Conservation (phyloP, 2,797 vertebrate genomes). For the Kryptolebias ocellatus region DNA sequence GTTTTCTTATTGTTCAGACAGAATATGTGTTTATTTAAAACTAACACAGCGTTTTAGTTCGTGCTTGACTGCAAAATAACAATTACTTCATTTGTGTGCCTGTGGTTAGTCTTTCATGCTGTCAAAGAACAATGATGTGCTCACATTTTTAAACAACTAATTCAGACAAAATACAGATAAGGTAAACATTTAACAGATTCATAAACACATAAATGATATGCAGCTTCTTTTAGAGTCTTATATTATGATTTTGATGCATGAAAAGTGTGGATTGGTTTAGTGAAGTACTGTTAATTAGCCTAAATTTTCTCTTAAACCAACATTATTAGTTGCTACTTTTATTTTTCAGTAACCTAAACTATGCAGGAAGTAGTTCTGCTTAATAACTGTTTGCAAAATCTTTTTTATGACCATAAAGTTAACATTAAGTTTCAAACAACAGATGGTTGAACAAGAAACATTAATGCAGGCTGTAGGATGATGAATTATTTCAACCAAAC, state of each 20-base stretch:
- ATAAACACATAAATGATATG: too few relatives aligned
- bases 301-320: background rate
- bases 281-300: background rate
- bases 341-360: background rate
- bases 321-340: background rate
- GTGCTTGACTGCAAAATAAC: background rate
- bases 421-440: too few relatives aligned
- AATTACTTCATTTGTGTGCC: background rate
- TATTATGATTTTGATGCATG: background rate
- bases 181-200: background rate
- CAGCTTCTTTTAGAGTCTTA: too few relatives aligned
- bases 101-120: background rate
- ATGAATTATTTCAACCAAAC: background rate
- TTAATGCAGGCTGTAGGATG: background rate
- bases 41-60: background rate
- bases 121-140: background rate
- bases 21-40: background rate
- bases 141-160: background rate
- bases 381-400: too few relatives aligned
- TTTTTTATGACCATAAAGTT: too few relatives aligned
- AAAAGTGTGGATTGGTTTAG: background rate
- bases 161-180: background rate
- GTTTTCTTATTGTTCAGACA: background rate
- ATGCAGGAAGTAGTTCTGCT: background rate
- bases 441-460: too few relatives aligned